Evolutionary conservation across 2,797 vertebrate species (phyloP).

Genomic region (Acestrorhynchus altus): DNA sequence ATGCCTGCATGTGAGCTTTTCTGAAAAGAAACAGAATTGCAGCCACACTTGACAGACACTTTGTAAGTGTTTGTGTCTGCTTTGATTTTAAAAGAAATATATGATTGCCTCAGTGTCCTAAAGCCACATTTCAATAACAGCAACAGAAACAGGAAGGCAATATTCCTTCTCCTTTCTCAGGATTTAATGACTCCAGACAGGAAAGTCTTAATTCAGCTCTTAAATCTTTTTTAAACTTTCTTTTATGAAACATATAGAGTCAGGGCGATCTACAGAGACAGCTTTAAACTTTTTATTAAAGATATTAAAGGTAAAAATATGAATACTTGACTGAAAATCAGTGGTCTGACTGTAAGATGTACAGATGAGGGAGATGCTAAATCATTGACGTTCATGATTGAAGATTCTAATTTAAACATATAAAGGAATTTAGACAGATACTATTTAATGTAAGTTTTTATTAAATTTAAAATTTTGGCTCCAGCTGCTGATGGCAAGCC

Average conservation of each 20-base stretch:
- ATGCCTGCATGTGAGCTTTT: slow-evolving; percentile 27
- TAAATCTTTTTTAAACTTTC: background rate
- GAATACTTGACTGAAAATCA: background rate
- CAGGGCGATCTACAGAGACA: background rate
- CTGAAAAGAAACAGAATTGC: slow-evolving; percentile 47
- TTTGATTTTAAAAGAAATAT: slow-evolving; percentile 29
- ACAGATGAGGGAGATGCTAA: background rate
- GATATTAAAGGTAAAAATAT: background rate
- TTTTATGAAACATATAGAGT: background rate
- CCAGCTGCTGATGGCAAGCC: too few relatives aligned
- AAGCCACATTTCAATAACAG: slow-evolving; percentile 1
- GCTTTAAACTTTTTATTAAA: slow-evolving; percentile 10
- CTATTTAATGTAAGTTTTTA: background rate
- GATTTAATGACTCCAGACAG: background rate
- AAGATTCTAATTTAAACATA: background rate
- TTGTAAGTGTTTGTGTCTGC: slow-evolving; percentile 50
- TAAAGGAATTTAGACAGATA: background rate
- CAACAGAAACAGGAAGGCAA: background rate
- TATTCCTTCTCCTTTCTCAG: background rate
- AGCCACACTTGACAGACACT: slow-evolving; percentile 36
- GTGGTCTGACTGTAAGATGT: background rate
- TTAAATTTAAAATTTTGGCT: too few relatives aligned
- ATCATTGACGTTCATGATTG: background rate
- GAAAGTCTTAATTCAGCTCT: background rate
- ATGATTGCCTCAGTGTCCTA: slow-evolving; percentile 13